A percentile compares a stretch with the other conserved stretches of the same genome.
Evolutionary conservation across 2,888 invertebrate species (phyloP).

Genomic region (Pterostichus niger): DNA sequence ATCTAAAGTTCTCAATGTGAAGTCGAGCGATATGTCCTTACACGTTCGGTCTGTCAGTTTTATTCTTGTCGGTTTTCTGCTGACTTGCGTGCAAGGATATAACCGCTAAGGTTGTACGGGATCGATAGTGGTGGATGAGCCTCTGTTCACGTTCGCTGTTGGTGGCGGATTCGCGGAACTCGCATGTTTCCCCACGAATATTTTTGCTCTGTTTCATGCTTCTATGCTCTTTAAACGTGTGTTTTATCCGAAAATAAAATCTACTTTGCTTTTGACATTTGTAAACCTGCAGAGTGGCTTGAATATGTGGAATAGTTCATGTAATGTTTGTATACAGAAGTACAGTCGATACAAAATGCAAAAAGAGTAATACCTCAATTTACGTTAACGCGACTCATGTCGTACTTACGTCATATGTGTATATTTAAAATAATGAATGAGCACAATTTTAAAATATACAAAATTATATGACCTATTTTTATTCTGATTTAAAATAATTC

Average conservation of each 20-base stretch:
- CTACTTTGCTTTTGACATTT: background rate
- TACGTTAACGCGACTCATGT: no score
- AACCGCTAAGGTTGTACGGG: slow-evolving; percentile 43
- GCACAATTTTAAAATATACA: no score
- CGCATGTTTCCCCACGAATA: slow-evolving; percentile 13
- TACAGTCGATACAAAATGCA: no score
- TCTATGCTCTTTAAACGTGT: background rate
- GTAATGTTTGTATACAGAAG: no score
- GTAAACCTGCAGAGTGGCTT: no score
- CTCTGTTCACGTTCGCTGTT: background rate
- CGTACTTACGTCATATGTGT: no score
- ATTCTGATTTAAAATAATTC: no score
- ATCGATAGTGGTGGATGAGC: slow-evolving; percentile 47
- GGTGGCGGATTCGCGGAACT: background rate
- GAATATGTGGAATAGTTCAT: no score
- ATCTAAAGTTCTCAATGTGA: slow-evolving; percentile 27
- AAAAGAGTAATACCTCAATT: no score
- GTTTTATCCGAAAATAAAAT: slow-evolving; percentile 1
- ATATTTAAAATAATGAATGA: no score
- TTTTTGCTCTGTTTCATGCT: slow-evolving; percentile 17
- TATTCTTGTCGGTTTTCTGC: slow-evolving; percentile 43
- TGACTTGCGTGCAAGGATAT: slow-evolving; percentile 55
- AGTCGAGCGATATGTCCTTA: slow-evolving; percentile 40
- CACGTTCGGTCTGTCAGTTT: slow-evolving; percentile 32
- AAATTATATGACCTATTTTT: no score